Conservation (phyloP, 2,888 invertebrate genomes). For the Willowsia nigromaculata region DNA sequence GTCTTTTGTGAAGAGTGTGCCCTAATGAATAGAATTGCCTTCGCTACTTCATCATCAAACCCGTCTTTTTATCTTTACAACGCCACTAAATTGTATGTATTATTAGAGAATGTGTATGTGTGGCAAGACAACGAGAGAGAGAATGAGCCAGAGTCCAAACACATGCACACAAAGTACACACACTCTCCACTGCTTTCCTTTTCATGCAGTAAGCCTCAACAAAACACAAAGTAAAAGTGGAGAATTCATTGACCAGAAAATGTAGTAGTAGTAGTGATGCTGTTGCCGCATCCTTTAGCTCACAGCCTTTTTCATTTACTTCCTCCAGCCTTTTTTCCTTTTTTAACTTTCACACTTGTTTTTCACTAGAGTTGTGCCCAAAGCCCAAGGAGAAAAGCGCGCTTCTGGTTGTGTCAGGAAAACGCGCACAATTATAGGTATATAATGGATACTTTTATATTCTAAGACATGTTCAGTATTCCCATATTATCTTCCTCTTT, state of each 20-base stretch:
- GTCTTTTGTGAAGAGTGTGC: constrained; percentile 22
- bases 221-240: constrained; percentile 22
- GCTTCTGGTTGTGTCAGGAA: neutral
- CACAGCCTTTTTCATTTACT: constrained; percentile 18
- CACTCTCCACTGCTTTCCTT: neutral
- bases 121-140: neutral
- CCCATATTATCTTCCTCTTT: neutral
- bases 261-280: neutral
- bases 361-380: neutral
- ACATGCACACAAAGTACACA: too few species aligned
- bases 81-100: neutral
- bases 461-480: constrained; percentile 2
- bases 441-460: neutral
- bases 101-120: neutral
- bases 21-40: constrained; percentile 50
- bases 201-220: neutral
- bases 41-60: constrained; percentile 39
- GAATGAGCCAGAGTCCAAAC: neutral
- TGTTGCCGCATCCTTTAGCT: neutral
- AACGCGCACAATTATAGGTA: neutral
- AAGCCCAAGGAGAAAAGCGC: neutral
- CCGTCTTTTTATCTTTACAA: constrained; percentile 29
- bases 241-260: constrained; percentile 54
- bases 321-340: constrained; percentile 10
- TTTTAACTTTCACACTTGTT: constrained; percentile 29